phyloP scores from a whole-genome alignment of 2,888 invertebrate genomes.

The Troides oblongomaculatus region DNA sequence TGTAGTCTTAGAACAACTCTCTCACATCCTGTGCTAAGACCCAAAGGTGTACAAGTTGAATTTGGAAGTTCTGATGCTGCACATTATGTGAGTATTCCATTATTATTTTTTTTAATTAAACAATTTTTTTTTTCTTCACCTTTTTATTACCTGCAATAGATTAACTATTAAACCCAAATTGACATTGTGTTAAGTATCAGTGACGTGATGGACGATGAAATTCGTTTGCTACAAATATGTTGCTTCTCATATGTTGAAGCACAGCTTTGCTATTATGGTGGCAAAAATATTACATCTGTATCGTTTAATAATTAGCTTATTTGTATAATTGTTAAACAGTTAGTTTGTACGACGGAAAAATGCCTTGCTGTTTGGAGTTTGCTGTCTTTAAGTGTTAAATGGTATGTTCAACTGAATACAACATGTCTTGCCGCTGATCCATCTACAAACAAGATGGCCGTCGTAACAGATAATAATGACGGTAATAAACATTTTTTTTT shows the following conservation, averaged over 20 bases:
- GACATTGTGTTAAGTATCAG: no score
- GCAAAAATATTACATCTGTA: not conserved
- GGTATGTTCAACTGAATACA: constrained; percentile 80
- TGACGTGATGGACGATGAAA: no score
- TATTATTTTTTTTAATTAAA: not conserved
- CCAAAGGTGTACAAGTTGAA: constrained; percentile 64
- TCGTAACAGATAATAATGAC: constrained; percentile 82
- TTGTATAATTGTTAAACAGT: constrained; percentile 43
- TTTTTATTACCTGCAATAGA: no score
- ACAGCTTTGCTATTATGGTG: not conserved
- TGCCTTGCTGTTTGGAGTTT: constrained; percentile 87
- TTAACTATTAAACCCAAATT: no score
- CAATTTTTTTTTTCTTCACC: not conserved
- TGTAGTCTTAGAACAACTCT: constrained; percentile 64
- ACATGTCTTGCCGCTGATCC: constrained; percentile 77
- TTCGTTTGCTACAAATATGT: no score
- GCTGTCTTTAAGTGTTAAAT: constrained; percentile 83
- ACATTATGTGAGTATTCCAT: constrained; percentile 65
- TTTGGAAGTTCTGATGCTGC: constrained; percentile 71
- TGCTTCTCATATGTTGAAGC: no score
- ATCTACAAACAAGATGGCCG: constrained; percentile 83
- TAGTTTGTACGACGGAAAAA: constrained; percentile 75
- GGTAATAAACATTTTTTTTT: constrained; percentile 61
- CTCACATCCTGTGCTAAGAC: constrained; percentile 67
- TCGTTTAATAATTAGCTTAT: not conserved